Conservation (phyloP, 1,140 invertebrate genomes). For the Pseudomyrmex flavicornis region DNA sequence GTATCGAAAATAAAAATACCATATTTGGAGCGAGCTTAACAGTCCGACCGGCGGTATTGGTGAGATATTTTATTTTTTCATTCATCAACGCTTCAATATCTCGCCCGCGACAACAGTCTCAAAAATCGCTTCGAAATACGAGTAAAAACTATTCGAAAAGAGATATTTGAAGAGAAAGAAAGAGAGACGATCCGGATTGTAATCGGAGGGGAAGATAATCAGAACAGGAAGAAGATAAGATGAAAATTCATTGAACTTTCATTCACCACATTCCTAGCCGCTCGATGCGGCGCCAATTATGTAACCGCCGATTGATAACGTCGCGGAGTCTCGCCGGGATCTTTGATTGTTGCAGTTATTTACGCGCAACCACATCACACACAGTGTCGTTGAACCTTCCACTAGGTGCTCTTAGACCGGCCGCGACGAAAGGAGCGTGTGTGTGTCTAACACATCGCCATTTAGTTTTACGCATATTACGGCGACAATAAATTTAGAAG, state of each 20-base stretch:
- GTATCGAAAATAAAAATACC: no score
- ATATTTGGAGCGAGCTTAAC: no score
- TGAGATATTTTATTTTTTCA: no score
- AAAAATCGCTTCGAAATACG: no score
- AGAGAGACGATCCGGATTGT: no score
- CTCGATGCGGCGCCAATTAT: conserved; percentile 7
- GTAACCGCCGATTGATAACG: conserved; percentile 36
- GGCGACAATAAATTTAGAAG: conserved; percentile 58
- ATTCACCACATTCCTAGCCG: background rate
- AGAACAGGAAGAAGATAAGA: background rate
- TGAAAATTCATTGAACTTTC: background rate
- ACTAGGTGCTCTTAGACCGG: background rate
- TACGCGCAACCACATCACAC: conserved; percentile 10
- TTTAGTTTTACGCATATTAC: conserved; percentile 47
- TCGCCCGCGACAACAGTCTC: no score
- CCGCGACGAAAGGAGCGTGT: background rate
- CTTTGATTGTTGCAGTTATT: conserved; percentile 21
- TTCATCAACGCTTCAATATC: no score
- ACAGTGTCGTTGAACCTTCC: conserved; percentile 43
- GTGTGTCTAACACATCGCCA: background rate
- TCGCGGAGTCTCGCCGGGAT: background rate
- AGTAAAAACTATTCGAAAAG: no score
- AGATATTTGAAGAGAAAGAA: no score
- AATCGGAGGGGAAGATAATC: background rate
- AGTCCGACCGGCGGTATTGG: no score